phyloP scores from a whole-genome alignment of 2,113 vertebrate species.

The Tinamus guttatus region DNA sequence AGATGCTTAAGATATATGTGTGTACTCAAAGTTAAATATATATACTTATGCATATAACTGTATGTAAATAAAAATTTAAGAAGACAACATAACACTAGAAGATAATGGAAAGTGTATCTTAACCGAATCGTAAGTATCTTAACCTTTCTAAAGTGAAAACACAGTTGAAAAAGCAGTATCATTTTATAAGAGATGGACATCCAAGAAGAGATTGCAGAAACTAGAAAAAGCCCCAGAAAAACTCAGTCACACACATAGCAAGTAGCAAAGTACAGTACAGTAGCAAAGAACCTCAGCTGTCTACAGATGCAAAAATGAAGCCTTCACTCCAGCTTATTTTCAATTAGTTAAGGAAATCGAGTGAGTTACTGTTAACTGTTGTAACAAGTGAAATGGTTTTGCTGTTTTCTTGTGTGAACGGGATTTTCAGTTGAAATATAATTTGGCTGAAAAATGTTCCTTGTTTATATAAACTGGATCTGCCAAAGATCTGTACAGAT shows the following conservation, averaged over 20 bases:
- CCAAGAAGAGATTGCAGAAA: not conserved
- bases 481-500: not conserved
- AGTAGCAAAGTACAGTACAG: not conserved
- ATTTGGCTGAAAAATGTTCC: not conserved
- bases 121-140: not conserved
- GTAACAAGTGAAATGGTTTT: not conserved
- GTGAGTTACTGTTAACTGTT: not conserved
- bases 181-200: not conserved
- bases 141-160: not conserved
- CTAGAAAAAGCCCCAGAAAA: not conserved
- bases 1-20: not conserved
- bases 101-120: not conserved
- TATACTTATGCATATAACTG: accelerated
- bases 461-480: not conserved
- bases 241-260: not conserved
- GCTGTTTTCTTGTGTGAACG: not conserved
- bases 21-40: not conserved
- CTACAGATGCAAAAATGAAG: not conserved
- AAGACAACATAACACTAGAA: not conserved
- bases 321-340: not conserved
- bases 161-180: not conserved
- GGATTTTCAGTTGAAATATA: not conserved
- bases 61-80: not conserved
- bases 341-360: not conserved
- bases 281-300: not conserved